These are phyloP conservation scores for Triplophysa bombifrons DNA, from an alignment of 2,797 vertebrate species.

Conservation along the genomic window DNA sequence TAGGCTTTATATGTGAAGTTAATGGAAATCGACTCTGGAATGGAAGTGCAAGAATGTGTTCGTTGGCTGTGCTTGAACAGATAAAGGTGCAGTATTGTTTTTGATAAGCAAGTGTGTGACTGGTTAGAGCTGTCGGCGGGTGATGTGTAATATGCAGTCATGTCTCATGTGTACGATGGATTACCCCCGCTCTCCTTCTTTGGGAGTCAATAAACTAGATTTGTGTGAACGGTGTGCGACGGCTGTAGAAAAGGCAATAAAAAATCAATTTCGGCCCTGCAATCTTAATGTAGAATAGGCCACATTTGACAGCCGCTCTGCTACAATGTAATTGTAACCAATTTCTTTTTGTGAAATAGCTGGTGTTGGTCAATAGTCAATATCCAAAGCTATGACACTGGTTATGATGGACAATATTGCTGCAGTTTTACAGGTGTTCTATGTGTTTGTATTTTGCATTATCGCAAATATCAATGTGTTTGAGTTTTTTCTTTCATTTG, in stretches of 20 bases:
- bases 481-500: background rate
- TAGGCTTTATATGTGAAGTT: slow-evolving; percentile 43
- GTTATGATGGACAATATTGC: slow-evolving; percentile 15
- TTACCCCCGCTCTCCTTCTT: slow-evolving; percentile 28
- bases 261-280: slow-evolving; percentile 43
- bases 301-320: slow-evolving; percentile 33
- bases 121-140: slow-evolving; percentile 2
- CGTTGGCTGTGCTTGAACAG: slow-evolving; percentile 1
- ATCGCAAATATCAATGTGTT: background rate
- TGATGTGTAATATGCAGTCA: slow-evolving; percentile 30
- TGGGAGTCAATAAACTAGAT: slow-evolving; percentile 37
- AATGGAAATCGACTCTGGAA: slow-evolving; percentile 41
- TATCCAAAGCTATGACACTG: slow-evolving; percentile 4
- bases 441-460: background rate
- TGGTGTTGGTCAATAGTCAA: slow-evolving; percentile 37
- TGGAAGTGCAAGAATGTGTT: slow-evolving; percentile 19
- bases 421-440: background rate
- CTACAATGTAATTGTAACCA: slow-evolving; percentile 17
- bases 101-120: slow-evolving; percentile 1
- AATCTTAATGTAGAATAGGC: slow-evolving; percentile 37
- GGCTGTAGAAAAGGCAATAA: slow-evolving; percentile 39
- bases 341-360: slow-evolving; percentile 34
- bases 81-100: slow-evolving; percentile 32
- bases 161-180: slow-evolving; percentile 10
- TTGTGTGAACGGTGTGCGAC: slow-evolving; percentile 32